Evolutionary conservation across 2,888 invertebrate genomes (phyloP), one percentile per base, ranked within the genome.

Genomic region (Alloplasta piceator): DNA sequence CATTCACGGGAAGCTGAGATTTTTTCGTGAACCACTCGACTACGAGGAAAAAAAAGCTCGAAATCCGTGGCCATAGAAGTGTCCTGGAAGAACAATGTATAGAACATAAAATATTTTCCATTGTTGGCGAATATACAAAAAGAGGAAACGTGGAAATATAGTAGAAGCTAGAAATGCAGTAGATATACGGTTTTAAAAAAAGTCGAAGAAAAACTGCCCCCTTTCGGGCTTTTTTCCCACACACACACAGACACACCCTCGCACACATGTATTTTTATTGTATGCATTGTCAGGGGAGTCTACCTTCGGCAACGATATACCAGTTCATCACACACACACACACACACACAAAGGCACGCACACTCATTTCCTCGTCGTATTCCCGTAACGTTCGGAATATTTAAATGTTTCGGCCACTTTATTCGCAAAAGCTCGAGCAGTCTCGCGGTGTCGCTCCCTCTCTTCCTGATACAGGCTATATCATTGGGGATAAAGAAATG

Each of bases 361-460:
- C 12, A 16, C 39, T 12, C 36, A 26, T 50, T 68, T 56, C 56
- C n/a, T 43, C 41, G 7, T 16, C 7, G 63, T 50, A 64, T 55
- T 76, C 64, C 14, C 74, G 39, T 50, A 85, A 85, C 70, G 76
- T 68, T 76, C 78, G 82, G 80, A 83, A 84, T 84, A 84, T 84
- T 83, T 80, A 84, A 83, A 83, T 83, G 68, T 64, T 73, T 50
- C 52, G 63, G 63, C 78, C 75, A 81, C 70, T 81, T 78, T 81
- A 76, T 76, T 73, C 60, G 58, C 50, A 64, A 26, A 55, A 52
- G 58, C 39, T 43, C 60, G 70, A 66, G 55, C 60, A 52, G 67
- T 43, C 70, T 46, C 58, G 56, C 41, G 50, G 43, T 16, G 43
- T 14, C 61, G 68, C 61, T 61, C 39, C 46, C 26, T 46, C 26